phyloP scores from a whole-genome alignment of 2,113 vertebrate genomes.

The Rhea americana region DNA sequence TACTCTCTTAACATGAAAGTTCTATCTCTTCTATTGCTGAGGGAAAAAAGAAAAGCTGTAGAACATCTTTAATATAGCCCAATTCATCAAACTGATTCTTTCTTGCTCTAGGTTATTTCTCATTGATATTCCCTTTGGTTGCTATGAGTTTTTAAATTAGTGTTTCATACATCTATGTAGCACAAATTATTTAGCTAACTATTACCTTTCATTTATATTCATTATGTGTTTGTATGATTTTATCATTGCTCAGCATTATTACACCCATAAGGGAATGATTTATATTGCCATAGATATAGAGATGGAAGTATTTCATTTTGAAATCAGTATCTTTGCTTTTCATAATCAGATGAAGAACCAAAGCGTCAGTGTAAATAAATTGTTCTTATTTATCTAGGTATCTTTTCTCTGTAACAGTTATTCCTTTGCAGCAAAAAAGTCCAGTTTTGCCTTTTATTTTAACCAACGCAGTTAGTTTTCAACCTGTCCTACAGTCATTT shows the following conservation, averaged over 20 bases:
- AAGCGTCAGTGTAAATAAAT: neutral
- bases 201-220: slow-evolving; percentile 68
- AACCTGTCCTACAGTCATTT: neutral
- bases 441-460: neutral
- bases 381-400: slow-evolving; percentile 11
- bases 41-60: neutral
- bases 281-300: slow-evolving; percentile 32
- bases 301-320: slow-evolving; percentile 48
- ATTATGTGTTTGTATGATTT: slow-evolving; percentile 47
- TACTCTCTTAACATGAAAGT: slow-evolving; percentile 60
- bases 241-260: slow-evolving; percentile 57
- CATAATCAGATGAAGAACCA: slow-evolving; percentile 14
- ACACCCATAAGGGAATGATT: slow-evolving; percentile 34
- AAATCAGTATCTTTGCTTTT: slow-evolving; percentile 46
- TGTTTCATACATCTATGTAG: slow-evolving; percentile 42
- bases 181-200: slow-evolving; percentile 70
- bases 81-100: slow-evolving; percentile 70
- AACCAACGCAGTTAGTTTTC: neutral
- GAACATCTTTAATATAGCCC: slow-evolving; percentile 66
- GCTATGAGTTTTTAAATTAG: slow-evolving; percentile 65
- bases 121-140: slow-evolving; percentile 65
- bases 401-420: neutral
- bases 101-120: slow-evolving; percentile 69
- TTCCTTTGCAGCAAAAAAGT: neutral
- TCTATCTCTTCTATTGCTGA: slow-evolving; percentile 57